Base-by-base conservation (phyloP, 2,888 invertebrate genomes). In the Antitype chi region DNA sequence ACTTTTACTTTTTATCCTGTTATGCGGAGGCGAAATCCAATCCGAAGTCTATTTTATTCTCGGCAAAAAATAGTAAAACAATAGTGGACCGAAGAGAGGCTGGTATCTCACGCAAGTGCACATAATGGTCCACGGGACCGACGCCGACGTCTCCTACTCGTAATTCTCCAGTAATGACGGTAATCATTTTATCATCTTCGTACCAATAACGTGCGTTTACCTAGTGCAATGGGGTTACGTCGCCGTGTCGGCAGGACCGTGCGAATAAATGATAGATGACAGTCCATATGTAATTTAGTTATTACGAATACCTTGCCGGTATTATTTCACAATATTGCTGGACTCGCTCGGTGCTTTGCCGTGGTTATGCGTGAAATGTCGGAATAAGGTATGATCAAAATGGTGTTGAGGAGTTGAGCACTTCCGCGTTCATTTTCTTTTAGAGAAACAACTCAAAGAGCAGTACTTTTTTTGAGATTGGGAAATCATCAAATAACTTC, bases 171-270 rank as follows among this genome's bases (percentile, higher is more conserved):
- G 91, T 95, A 96, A 96, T 96, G 95, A 95, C 92, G 90, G 96
- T 94, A 96, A 96, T 96, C 95, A 96, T 96, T 95, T 95, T 93
- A 95, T 94, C 95, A 95, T 96, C 95, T 94, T 92, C 91, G 91
- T 93, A 92, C 94, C 95, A 93, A 94, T 95, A 93, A 91, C 90
- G 87, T 90, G 91, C 92, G 91, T 92, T 92, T 93, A 91, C 91
- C 90, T 90, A 88, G 88, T 84, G 87, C 90, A 85, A 86, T 86
- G 81, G 87, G 88, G 89, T 86, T 88, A 90, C 87, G 88, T 87
- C 89, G 76, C 80, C 80, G 79, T 72, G 28, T 73, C 81, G 85
- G 85, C 88, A 89, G 87, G 85, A 90, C 92, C 92, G 92, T 93
- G 93, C 93, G 94, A 94, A 94, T 93, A 91, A 91, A 91, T 90